These are phyloP conservation scores for Empis stercorea DNA, from an alignment of 2,888 invertebrate genomes.

Conservation along the genomic window DNA sequence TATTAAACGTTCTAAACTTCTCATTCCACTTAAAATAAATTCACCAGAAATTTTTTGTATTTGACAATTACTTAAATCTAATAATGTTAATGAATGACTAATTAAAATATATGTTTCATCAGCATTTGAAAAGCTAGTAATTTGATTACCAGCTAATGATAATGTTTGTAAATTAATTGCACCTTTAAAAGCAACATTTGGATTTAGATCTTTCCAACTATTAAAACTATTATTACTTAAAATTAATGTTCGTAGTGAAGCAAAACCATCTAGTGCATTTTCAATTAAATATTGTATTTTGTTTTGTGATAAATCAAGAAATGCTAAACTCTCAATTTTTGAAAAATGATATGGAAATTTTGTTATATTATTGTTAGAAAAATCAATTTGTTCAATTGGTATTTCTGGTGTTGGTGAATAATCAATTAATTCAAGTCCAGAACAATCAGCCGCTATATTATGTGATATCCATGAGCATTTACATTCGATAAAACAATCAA, in stretches of 20 bases:
- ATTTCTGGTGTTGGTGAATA: slow-evolving; percentile 18
- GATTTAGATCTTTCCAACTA: slow-evolving; percentile 44
- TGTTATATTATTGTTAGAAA: slow-evolving; percentile 49
- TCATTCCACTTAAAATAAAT: slow-evolving; percentile 35
- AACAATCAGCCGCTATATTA: slow-evolving; percentile 29
- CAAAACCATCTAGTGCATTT: slow-evolving; percentile 41
- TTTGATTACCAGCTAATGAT: slow-evolving; percentile 51
- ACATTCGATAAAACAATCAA: slow-evolving; percentile 26
- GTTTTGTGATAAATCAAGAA: slow-evolving; percentile 43
- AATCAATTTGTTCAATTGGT: slow-evolving; percentile 45
- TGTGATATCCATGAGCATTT: slow-evolving; percentile 28
- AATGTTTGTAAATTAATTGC: slow-evolving; percentile 43
- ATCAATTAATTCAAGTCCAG: slow-evolving; percentile 16
- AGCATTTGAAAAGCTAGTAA: slow-evolving; percentile 41
- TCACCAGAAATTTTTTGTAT: slow-evolving; percentile 41
- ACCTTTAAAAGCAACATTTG: slow-evolving; percentile 39
- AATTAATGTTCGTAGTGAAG: slow-evolving; percentile 44
- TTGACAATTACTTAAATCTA: slow-evolving; percentile 50
- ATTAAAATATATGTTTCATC: slow-evolving; percentile 41
- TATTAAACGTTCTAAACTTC: slow-evolving; percentile 41
- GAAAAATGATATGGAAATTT: slow-evolving; percentile 42
- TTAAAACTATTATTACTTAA: slow-evolving; percentile 49
- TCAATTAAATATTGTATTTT: slow-evolving; percentile 38
- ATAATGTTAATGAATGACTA: slow-evolving; percentile 43
- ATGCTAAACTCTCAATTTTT: slow-evolving; percentile 39